Conservation (phyloP, 2,888 invertebrate species). For the Aphidius colemani region DNA sequence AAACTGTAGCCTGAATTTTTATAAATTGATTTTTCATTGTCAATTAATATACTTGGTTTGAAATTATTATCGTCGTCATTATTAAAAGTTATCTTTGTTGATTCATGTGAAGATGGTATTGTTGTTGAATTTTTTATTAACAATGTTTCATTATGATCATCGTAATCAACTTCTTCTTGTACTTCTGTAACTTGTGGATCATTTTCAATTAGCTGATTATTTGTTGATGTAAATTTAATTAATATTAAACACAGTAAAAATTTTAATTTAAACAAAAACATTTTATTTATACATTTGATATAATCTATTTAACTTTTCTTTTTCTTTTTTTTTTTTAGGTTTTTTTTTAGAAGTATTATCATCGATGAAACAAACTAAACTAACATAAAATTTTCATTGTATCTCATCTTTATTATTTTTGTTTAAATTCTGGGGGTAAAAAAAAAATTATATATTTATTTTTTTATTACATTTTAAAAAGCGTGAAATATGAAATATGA, state of each 20-base stretch:
- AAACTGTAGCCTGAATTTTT: conserved; percentile 32
- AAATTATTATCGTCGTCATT: too few species aligned
- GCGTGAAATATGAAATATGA: conserved; percentile 43
- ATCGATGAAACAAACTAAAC: conserved; percentile 40
- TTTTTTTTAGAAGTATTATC: conserved; percentile 24
- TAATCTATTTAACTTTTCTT: too few species aligned
- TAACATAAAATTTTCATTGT: conserved; percentile 38
- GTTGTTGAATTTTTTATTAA: too few species aligned
- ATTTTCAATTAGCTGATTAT: too few species aligned
- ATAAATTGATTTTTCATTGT: too few species aligned
- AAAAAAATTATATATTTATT: background rate
- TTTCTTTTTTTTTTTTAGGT: too few species aligned
- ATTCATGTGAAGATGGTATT: too few species aligned
- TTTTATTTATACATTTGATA: conserved; percentile 11
- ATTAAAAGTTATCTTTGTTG: too few species aligned
- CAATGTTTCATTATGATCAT: too few species aligned
- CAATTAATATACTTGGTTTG: too few species aligned
- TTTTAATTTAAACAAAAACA: conserved; percentile 21
- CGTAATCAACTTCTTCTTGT: too few species aligned
- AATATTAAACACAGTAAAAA: conserved; percentile 26
- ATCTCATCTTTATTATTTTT: conserved; percentile 42
- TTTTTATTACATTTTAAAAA: conserved; percentile 43
- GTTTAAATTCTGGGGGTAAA: background rate
- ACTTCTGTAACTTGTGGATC: too few species aligned
- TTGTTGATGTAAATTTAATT: background rate